A percentile compares a stretch with the other conserved stretches of the same genome.
phyloP scores from a whole-genome alignment of 2,888 invertebrate genomes.

The Ormyrus pomaceus region DNA sequence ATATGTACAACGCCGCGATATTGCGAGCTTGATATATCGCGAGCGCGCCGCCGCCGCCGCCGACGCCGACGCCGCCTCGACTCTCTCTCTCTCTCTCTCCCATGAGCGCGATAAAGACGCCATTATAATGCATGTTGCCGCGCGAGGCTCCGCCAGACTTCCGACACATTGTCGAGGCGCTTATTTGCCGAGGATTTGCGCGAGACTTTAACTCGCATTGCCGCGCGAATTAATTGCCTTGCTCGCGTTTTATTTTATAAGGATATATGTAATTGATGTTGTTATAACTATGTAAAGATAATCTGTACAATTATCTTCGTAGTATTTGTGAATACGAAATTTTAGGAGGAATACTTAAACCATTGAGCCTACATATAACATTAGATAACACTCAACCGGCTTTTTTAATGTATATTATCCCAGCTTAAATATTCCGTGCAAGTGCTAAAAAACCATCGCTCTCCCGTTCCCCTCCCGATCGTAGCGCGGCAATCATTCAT shows the following conservation, averaged over 20 bases:
- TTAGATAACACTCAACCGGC: no score
- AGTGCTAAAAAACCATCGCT: background rate
- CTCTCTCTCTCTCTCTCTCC: constrained; percentile 61
- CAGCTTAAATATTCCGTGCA: background rate
- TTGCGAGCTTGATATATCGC: constrained; percentile 67
- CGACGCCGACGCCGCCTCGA: background rate
- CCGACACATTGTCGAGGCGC: constrained; percentile 24
- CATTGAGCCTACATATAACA: no score
- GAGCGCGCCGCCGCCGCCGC: background rate
- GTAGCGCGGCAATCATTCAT: background rate
- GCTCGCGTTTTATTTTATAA: no score
- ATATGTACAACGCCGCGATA: constrained; percentile 64
- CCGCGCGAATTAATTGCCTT: no score
- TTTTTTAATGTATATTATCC: no score
- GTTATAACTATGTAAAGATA: no score
- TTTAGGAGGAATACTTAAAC: no score
- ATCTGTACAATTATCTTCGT: no score
- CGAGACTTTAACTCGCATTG: background rate
- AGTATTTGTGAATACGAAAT: no score
- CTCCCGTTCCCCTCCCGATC: background rate
- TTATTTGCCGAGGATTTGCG: background rate
- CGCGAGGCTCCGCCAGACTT: constrained; percentile 16
- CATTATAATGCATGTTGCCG: constrained; percentile 53
- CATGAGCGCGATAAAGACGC: constrained; percentile 72
- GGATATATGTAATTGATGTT: no score